Evolutionary conservation across 2,888 invertebrate species (phyloP).

Genomic region (Scaptomyza tumidula): DNA sequence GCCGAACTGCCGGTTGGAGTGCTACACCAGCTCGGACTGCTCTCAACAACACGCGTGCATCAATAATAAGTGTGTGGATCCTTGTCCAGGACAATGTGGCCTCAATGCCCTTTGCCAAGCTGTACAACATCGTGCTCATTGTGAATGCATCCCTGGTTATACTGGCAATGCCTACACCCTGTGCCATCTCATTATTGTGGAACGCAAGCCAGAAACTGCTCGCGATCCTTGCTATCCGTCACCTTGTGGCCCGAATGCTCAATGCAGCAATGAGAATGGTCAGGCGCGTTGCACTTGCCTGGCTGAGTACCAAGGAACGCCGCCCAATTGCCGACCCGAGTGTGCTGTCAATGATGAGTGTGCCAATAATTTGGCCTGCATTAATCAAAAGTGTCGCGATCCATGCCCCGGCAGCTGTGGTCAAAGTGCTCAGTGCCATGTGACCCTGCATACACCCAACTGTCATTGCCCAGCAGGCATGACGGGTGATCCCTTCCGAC

Average conservation of each 20-base stretch:
- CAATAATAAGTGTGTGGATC: conserved; percentile 90
- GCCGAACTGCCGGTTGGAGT: conserved; percentile 90
- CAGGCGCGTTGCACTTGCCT: conserved; percentile 89
- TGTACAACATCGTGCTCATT: conserved; percentile 92
- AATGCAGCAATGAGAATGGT: conserved; percentile 87
- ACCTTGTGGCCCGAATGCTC: conserved; percentile 91
- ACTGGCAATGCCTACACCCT: conserved; percentile 90
- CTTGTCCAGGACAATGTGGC: conserved; percentile 91
- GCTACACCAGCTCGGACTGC: conserved; percentile 90
- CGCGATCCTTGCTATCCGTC: conserved; percentile 89
- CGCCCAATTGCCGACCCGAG: conserved; percentile 90
- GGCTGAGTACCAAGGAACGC: conserved; percentile 89
- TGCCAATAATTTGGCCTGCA: conserved; percentile 88
- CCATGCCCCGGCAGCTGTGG: conserved; percentile 93
- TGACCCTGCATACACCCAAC: conserved; percentile 90
- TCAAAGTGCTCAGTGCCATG: conserved; percentile 89
- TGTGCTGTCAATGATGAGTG: conserved; percentile 90
- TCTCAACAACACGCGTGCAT: conserved; percentile 88
- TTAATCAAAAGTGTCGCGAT: conserved; percentile 89
- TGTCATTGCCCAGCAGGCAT: conserved; percentile 89
- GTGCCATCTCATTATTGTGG: conserved; percentile 85
- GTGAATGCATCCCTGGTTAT: conserved; percentile 88
- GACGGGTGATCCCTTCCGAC: conserved; percentile 90
- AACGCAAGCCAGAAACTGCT: conserved; percentile 34
- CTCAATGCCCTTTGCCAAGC: conserved; percentile 89